Conservation (phyloP, 92 coral and sea anemone species). For the Paramuricea clavata region DNA sequence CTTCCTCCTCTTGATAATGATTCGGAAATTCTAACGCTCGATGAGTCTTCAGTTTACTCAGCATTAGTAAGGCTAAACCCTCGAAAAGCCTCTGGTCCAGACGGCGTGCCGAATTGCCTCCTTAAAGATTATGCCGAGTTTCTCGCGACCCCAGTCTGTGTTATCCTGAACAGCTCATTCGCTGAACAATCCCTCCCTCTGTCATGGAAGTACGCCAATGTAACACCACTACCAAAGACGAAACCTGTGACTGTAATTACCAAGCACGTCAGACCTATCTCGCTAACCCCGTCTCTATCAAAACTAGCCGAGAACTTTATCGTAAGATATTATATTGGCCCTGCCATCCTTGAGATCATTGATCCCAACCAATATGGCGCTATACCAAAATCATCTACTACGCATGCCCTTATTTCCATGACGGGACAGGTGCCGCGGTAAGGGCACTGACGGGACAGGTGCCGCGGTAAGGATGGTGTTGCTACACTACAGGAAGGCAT, state of each 20-base stretch:
- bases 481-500: constrained; percentile 21
- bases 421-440: not conserved
- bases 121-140: constrained; percentile 19
- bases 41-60: not conserved
- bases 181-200: too few species aligned
- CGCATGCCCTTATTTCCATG: not conserved
- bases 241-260: too few species aligned
- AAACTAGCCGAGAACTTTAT: constrained; percentile 19
- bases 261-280: too few species aligned
- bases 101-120: constrained; percentile 20
- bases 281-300: constrained; percentile 6
- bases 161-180: not conserved
- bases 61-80: not conserved
- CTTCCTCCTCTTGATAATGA: not conserved
- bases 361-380: too few species aligned
- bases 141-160: too few species aligned
- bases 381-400: too few species aligned
- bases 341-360: not conserved
- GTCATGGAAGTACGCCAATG: too few species aligned
- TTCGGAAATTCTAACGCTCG: constrained; percentile 17
- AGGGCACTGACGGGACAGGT: not conserved
- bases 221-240: too few species aligned
- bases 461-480: not conserved
- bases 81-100: constrained; percentile 10
- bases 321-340: not conserved